Base-by-base conservation (phyloP, 1,140 invertebrate genomes). In the Venturia canescens region DNA sequence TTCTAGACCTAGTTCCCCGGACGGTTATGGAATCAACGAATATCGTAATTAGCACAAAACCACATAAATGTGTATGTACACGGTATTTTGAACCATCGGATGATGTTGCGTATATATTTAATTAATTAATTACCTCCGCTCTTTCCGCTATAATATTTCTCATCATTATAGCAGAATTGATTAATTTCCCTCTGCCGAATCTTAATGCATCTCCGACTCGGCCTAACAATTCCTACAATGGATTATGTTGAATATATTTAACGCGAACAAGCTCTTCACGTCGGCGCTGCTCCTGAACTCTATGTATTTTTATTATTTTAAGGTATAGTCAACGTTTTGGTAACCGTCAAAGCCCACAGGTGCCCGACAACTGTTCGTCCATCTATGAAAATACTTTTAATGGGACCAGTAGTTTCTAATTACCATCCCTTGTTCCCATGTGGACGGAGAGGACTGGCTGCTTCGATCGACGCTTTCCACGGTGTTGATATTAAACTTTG, bases 201-300 rank as follows among this genome's bases (percentile, higher is more conserved):
- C 90, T 89, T 87, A 91, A 84, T 75, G 87, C 81, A 83, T 91
- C 88, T 67, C 82, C 81, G 82, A 91, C 81, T 84, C 86, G 86
- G 70, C 83, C 87, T 88, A 92, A 89, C 67, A 88, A 88, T 78
- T 89, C 90, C 90, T 92, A 91, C 77, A 90, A 91, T 87, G 86
- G 74, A 87, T 82, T 75, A 81, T 78, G 16, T 26, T 31, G 26
- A 13, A 53, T 53, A 23, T 48, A 29, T 53, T 74, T 38, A 23
- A 57, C n/a, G 23, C 38, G 50, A 44, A 44, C 13, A 2, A 50
- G 34, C 38, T 69, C 67, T 29, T n/a, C 44, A 4, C 67, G 48
- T 44, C 44, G 23, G 38, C 38, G n/a, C 18, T 6, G 34, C 18
- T 63, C 38, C 1, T 5, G 38, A 11, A 44, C 38, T 44, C 3